Conservation (phyloP, 1,140 invertebrate species). For the Atta cephalotes region DNA sequence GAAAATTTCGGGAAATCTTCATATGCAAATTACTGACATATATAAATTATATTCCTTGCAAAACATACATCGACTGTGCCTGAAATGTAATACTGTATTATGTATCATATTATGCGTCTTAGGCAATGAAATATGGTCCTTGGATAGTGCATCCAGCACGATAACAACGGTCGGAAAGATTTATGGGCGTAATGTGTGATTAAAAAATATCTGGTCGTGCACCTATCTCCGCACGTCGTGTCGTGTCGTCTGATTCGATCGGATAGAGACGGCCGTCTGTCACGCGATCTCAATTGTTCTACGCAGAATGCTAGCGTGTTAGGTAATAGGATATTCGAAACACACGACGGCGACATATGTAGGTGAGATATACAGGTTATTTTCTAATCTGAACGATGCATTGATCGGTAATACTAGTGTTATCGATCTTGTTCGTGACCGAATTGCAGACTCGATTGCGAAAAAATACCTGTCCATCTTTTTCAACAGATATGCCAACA, state of each 20-base stretch:
- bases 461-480: constrained; percentile 20
- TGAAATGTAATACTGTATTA: constrained; percentile 39
- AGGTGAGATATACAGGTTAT: constrained; percentile 58
- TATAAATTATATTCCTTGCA: constrained; percentile 19
- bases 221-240: constrained; percentile 1
- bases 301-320: constrained; percentile 49
- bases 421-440: constrained; percentile 65
- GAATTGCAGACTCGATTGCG: constrained; percentile 28
- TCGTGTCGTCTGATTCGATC: constrained; percentile 33
- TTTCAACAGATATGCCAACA: constrained; percentile 23
- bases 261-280: constrained; percentile 63
- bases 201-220: constrained; percentile 52
- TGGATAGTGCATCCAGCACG: constrained; percentile 16
- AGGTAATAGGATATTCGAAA: constrained; percentile 61
- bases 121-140: constrained; percentile 55
- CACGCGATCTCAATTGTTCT: constrained; percentile 67
- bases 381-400: constrained; percentile 69
- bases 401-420: constrained; percentile 8
- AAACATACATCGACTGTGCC: background rate
- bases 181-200: constrained; percentile 56
- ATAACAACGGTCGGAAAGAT: constrained; percentile 33
- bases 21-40: background rate
- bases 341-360: constrained; percentile 19
- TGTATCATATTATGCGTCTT: constrained; percentile 47
- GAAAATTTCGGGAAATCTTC: background rate